These are phyloP conservation scores for Scalopus aquaticus DNA, from an alignment of 2,113 vertebrate genomes.

Conservation along the genomic window DNA sequence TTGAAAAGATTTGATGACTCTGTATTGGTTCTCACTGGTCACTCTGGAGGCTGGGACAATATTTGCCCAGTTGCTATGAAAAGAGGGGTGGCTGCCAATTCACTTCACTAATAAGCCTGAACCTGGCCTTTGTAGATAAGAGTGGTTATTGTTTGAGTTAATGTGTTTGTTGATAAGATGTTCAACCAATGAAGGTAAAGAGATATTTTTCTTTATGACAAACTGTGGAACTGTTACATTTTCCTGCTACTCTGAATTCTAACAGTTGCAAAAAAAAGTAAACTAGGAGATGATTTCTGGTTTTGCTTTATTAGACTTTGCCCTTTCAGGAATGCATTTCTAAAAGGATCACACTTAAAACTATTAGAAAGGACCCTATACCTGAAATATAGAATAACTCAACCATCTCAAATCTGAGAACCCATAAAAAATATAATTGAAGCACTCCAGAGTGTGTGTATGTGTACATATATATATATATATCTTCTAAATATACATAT, in stretches of 20 bases:
- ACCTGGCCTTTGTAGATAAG: slow-evolving; percentile 84
- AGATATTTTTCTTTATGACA: slow-evolving; percentile 53
- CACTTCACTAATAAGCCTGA: slow-evolving; percentile 77
- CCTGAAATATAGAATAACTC: slow-evolving; percentile 18
- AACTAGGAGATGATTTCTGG: not conserved
- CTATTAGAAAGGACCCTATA: not conserved
- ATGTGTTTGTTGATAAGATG: slow-evolving; percentile 76
- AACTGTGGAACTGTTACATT: not conserved
- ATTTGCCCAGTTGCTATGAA: slow-evolving; percentile 86
- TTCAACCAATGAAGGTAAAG: slow-evolving; percentile 69
- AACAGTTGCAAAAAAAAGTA: slow-evolving; percentile 45
- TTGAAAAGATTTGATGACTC: slow-evolving; percentile 30
- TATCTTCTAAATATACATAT: not conserved
- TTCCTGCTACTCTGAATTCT: slow-evolving; percentile 30
- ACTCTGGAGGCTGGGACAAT: slow-evolving; percentile 74
- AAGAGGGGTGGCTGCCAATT: slow-evolving; percentile 77
- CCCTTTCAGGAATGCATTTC: not conserved
- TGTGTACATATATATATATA: not conserved
- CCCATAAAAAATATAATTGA: slow-evolving; percentile 11
- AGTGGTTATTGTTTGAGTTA: slow-evolving; percentile 76
- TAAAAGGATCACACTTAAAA: slow-evolving; percentile 34
- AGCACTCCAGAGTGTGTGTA: not conserved
- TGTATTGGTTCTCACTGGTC: slow-evolving; percentile 57
- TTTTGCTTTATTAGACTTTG: not conserved
- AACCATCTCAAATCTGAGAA: not conserved